Base-by-base conservation (phyloP, 2,113 vertebrate species). In the Carettochelys insculpta region DNA sequence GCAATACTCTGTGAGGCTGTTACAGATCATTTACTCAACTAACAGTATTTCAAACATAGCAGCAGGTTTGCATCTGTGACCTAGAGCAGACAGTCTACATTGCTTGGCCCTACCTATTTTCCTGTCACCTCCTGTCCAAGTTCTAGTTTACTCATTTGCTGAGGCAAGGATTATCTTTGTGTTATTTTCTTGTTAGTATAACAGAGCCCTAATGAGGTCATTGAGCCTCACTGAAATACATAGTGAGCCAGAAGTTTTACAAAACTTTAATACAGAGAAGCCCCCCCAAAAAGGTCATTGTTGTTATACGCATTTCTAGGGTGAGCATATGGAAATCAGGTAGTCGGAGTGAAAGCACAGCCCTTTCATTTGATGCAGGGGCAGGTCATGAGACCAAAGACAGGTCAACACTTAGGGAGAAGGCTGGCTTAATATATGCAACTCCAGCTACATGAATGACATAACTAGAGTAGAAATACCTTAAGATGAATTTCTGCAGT, bases 41-140 rank as follows among this genome's bases (percentile, higher is more conserved):
- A n/a, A n/a, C n/a, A n/a, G n/a, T n/a, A n/a, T n/a, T n/a, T n/a
- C n/a, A n/a, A n/a, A n/a, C n/a, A n/a, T n/a, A n/a, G n/a, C n/a
- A n/a, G n/a, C n/a, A n/a, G n/a, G n/a, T n/a, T n/a, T n/a, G n/a
- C n/a, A n/a, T n/a, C n/a, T n/a, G n/a, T n/a, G n/a, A n/a, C n/a
- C n/a, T n/a, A n/a, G n/a, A n/a, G n/a, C n/a, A n/a, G n/a, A n/a
- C n/a, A n/a, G n/a, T n/a, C n/a, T n/a, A n/a, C 12, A 27, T 8
- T 8, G 5, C 14, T 3, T 22, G 50, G 38, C 27, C 8, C 1
- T 2, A 52, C 25, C 22, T 34, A 24, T 16, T 17, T 17, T 41
- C 1, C 0, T 29, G 65, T 9, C 4, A 6, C 51, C 9, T 13
- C 29, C 22, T 24, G 43, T 47, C n/a, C 19, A 20, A 34, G 3